Percentiles rank a stretch among this genome's conserved stretches.
Conservation (phyloP, 2,113 vertebrate genomes). For the Caretta caretta region DNA sequence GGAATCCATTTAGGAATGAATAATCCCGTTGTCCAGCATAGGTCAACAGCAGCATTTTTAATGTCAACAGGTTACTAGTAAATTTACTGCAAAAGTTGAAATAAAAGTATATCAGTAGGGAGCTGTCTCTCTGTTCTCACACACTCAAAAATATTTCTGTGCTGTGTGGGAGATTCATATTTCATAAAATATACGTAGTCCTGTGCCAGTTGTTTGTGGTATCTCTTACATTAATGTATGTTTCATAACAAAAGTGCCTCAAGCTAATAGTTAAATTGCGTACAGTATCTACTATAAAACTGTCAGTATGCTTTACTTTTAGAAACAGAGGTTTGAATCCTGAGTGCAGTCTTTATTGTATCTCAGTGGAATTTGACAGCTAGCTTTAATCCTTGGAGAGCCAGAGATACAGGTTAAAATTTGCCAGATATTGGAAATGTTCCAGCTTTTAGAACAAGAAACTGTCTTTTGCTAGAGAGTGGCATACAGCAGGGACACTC, state of each 20-base stretch:
- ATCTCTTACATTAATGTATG: conserved; percentile 36
- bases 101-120: background rate
- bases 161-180: background rate
- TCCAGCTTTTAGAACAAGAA: conserved; percentile 67
- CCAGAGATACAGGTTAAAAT: conserved; percentile 69
- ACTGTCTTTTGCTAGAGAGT: conserved; percentile 63
- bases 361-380: conserved; percentile 74
- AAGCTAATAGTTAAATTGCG: conserved; percentile 27
- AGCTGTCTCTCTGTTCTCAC: background rate
- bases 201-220: conserved; percentile 16
- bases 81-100: background rate
- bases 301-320: conserved; percentile 65
- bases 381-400: conserved; percentile 69
- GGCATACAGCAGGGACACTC: conserved; percentile 75
- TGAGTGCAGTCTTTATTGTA: conserved; percentile 69
- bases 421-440: conserved; percentile 75
- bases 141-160: background rate
- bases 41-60: background rate
- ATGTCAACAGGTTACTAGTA: background rate
- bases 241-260: conserved; percentile 68
- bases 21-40: background rate
- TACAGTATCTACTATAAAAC: conserved; percentile 12
- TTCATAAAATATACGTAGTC: background rate
- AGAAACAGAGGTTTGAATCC: conserved; percentile 58
- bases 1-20: conserved; percentile 4